phyloP scores from a whole-genome alignment of 2,888 invertebrate genomes.

The Thymelicus acteon region DNA sequence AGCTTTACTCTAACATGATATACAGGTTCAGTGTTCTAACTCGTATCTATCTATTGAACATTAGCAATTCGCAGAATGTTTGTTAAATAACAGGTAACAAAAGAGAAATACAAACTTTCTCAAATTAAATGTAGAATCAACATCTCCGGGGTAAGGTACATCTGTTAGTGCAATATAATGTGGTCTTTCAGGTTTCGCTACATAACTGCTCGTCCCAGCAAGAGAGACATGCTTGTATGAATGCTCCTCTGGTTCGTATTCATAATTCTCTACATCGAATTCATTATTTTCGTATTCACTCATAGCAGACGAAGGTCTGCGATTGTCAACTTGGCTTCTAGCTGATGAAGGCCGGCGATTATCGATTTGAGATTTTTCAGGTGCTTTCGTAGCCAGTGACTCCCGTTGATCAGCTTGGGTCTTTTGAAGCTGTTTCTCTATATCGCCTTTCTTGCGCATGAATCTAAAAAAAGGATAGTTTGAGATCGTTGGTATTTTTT shows the following conservation, averaged over 20 bases:
- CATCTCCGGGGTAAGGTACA: constrained; percentile 71
- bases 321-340: background rate
- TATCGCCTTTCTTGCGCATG: constrained; percentile 64
- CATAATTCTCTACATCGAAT: constrained; percentile 64
- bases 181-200: constrained; percentile 55
- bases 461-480: constrained; percentile 52
- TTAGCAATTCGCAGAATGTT: no score
- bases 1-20: no score
- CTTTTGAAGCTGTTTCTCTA: constrained; percentile 57
- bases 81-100: background rate
- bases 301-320: constrained; percentile 12
- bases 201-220: constrained; percentile 43
- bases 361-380: constrained; percentile 11
- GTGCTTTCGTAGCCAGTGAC: background rate
- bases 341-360: constrained; percentile 18
- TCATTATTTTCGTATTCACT: constrained; percentile 59
- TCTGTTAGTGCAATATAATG: constrained; percentile 70
- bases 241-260: constrained; percentile 58
- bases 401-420: constrained; percentile 26
- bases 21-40: no score
- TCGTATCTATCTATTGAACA: no score
- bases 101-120: constrained; percentile 57
- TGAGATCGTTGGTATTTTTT: background rate
- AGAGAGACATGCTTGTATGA: constrained; percentile 53
- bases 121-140: constrained; percentile 67